phyloP scores from a whole-genome alignment of 2,888 invertebrate species.

The Sepiola atlantica region DNA sequence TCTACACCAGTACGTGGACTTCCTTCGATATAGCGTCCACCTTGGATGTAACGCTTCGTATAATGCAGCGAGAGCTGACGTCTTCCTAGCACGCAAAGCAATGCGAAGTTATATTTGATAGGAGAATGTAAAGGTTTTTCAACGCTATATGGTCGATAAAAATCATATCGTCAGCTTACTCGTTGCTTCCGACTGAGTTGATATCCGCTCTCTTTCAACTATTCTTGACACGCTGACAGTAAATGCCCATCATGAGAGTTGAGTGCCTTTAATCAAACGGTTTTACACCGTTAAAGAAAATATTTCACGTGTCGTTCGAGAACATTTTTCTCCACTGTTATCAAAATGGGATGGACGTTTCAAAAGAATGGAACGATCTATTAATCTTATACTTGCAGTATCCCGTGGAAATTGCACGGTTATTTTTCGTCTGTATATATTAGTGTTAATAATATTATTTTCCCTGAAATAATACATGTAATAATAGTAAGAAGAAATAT shows the following conservation, averaged over 20 bases:
- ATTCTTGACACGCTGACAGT: background rate
- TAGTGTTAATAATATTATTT: no score
- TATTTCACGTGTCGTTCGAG: background rate
- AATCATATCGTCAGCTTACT: background rate
- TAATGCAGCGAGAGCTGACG: background rate
- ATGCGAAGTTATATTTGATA: background rate
- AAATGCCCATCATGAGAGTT: background rate
- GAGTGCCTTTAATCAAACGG: background rate
- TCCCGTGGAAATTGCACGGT: no score
- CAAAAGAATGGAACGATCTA: no score
- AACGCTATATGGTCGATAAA: background rate
- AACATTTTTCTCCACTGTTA: background rate
- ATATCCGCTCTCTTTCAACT: background rate
- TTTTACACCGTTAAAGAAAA: background rate
- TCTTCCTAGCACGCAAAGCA: background rate
- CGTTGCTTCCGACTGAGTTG: background rate
- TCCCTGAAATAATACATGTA: no score
- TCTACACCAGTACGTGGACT: background rate
- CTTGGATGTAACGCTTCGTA: background rate
- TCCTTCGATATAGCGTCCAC: background rate
- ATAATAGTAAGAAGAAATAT: no score
- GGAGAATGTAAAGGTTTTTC: background rate
- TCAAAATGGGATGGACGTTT: no score
- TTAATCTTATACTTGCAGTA: no score
- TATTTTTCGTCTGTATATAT: no score